Base-by-base conservation (phyloP, 1,140 invertebrate species). In the Papilio aristodemus region DNA sequence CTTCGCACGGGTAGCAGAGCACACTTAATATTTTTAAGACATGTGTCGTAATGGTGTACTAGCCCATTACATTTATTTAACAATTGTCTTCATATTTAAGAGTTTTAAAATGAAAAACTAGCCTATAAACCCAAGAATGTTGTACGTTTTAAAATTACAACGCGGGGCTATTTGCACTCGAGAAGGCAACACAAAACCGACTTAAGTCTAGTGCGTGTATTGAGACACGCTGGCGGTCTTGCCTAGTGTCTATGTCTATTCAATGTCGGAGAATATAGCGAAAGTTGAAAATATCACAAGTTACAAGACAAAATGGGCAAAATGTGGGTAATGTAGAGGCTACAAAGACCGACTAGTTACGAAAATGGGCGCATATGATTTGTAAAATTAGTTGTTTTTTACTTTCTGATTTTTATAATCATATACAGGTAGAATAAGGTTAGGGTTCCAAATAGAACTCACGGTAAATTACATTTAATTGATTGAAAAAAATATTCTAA, bases 91-190 rank as follows among this genome's bases (percentile, higher is more conserved):
- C 27, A 3, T 32, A 32, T 32, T 3, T 3, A 32, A 32, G 27
- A 32, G 27, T 32, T 32, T 32, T 32, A 6, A 32, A 32, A 32
- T 6, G 6, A 32, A 32, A 32, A 32, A 32, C 27, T 32, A 6
- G 27, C 6, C 27, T 32, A 3, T 3, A 32, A 32, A 54, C 22
- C 46, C 22, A 25, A 54, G 46, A 9, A 54, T 10, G 7, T 59
- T 13, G 39, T 41, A 68, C 71, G 78, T 81, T 78, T 81, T 80
- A 74, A 81, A 84, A 84, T 84, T 83, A 81, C 74, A 79, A 80
- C 76, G 80, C 75, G 38, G 80, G 75, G 77, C 80, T 84, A 81
- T 84, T 84, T 84, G 73, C 80, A 83, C 75, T 84, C 76, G 75
- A 84, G 76, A 54, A 50, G 73, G 57, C 71, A 50, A 83, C 72